Evolutionary conservation across 35 echinoderm and acorn worm species (phyloP), one percentile per base, ranked within the genome.

Genomic region (Acanthaster planci): DNA sequence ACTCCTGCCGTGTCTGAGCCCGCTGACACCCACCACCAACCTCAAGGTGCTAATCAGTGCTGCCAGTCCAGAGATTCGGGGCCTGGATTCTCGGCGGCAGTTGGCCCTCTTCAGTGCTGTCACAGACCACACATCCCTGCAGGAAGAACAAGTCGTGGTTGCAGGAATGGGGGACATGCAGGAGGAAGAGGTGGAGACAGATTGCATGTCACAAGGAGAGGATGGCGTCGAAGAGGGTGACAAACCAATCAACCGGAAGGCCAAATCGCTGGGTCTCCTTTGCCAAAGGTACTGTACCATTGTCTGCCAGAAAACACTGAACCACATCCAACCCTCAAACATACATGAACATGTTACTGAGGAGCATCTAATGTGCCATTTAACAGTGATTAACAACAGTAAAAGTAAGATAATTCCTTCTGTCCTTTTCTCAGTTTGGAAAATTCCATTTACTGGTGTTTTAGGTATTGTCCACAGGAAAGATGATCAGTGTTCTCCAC

Each of bases 1-100:
- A 16, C 52, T 31, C 8, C 22, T 55, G 35, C 39, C 5, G 0
- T 19, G 84, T 9, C n/a, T 85, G 9, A 86, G 89, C 55, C 96
- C 96, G 2, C 27, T 99, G n/a, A 94, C 95, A 51, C 96, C 96
- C 27, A 99, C 96, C 38, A 86, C 96, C 12, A 99, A 99, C 78
- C 82, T 94, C 18, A 94, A 99, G 76, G 87, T 94, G 58, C 83
- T 94, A 14, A 80, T 89, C 3, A 94, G 89, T 72, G 96, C 86
- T 0, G 85, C 79, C 30, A 94, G 92, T 51, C 96, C 96, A 0
- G 89, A 94, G 32, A 99, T 99, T 32, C 84, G 96, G 7, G 90
- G 76, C 47, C 39, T 93, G 76, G 95, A 97, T 47, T 93, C 93
- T 8, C 89, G 89, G 40, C 90, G 87, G 72, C 87, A 87, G 32